These are phyloP conservation scores for Phrynocephalus versicolor DNA, from an alignment of 2,113 vertebrate genomes.

Conservation along the genomic window DNA sequence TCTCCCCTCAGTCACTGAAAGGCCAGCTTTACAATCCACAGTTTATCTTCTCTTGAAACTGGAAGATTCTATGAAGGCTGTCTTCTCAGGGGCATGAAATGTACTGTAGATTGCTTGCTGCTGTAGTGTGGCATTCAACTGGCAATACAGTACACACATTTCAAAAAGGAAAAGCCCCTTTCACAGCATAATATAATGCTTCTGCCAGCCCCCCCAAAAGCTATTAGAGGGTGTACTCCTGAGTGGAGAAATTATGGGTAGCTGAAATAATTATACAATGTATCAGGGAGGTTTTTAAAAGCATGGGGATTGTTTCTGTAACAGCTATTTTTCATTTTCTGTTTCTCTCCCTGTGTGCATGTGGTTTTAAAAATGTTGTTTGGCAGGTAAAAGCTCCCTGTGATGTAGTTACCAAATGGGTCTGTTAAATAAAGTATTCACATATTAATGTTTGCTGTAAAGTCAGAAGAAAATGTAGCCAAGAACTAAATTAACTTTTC, in stretches of 20 bases:
- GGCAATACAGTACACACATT: neutral
- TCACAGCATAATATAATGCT: accelerated
- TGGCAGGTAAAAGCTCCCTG: slow-evolving; percentile 40
- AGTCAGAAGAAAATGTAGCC: slow-evolving; percentile 53
- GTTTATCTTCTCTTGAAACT: neutral
- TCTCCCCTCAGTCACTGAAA: no score
- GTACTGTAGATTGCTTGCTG: neutral
- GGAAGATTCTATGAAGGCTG: neutral
- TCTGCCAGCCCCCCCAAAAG: neutral
- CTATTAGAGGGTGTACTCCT: neutral
- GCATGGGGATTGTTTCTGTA: slow-evolving; percentile 37
- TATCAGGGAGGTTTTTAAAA: slow-evolving; percentile 56
- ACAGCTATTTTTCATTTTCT: neutral
- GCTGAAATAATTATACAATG: slow-evolving; percentile 37
- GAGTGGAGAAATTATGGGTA: slow-evolving; percentile 15
- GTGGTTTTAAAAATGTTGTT: slow-evolving; percentile 11
- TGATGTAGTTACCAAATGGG: slow-evolving; percentile 31
- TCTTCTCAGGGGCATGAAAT: neutral
- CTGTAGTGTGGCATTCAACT: accelerated
- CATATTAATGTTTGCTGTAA: slow-evolving; percentile 46
- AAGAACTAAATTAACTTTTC: neutral
- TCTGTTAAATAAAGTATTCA: slow-evolving; percentile 49
- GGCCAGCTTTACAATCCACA: no score
- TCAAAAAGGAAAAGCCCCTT: neutral
- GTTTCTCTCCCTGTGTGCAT: no score